Percentiles rank a stretch among this genome's conserved stretches.
phyloP scores from a whole-genome alignment of 2,888 invertebrate species.

The Sussaba pulchella region DNA sequence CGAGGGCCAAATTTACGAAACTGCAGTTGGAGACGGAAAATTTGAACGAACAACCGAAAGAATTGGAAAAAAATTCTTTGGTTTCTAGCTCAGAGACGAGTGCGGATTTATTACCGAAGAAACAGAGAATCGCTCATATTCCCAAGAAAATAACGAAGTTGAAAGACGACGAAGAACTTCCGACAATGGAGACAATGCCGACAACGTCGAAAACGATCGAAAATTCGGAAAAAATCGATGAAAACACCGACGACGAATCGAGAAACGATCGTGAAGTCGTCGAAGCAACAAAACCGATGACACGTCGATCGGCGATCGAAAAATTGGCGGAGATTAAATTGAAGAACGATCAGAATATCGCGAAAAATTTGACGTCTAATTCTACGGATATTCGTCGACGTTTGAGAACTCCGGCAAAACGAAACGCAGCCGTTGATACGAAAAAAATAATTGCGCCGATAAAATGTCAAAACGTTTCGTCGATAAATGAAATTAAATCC shows the following conservation, averaged over 20 bases:
- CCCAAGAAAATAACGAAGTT: constrained; percentile 59
- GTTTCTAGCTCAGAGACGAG: constrained; percentile 1
- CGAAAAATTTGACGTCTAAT: neutral
- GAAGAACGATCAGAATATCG: neutral
- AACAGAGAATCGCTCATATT: constrained; percentile 73
- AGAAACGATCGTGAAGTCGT: neutral
- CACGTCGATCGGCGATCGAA: neutral
- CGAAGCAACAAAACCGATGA: neutral
- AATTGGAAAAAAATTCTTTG: neutral
- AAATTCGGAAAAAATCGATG: neutral
- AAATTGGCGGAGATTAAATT: neutral
- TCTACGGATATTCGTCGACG: neutral
- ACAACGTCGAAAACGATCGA: neutral
- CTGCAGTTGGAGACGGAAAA: constrained; percentile 16
- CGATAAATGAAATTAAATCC: too few species aligned
- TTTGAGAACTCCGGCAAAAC: neutral
- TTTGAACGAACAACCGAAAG: neutral
- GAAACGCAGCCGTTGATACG: neutral
- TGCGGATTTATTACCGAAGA: constrained; percentile 61
- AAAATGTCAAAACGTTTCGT: too few species aligned
- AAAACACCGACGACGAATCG: neutral
- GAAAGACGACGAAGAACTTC: neutral
- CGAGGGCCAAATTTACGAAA: constrained; percentile 14
- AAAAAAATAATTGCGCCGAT: too few species aligned
- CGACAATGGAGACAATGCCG: neutral